Percentiles rank a stretch among this genome's conserved stretches.
Evolutionary conservation across 2,888 invertebrate genomes (phyloP).

Genomic region (Drosophila nr. perissopoda): DNA sequence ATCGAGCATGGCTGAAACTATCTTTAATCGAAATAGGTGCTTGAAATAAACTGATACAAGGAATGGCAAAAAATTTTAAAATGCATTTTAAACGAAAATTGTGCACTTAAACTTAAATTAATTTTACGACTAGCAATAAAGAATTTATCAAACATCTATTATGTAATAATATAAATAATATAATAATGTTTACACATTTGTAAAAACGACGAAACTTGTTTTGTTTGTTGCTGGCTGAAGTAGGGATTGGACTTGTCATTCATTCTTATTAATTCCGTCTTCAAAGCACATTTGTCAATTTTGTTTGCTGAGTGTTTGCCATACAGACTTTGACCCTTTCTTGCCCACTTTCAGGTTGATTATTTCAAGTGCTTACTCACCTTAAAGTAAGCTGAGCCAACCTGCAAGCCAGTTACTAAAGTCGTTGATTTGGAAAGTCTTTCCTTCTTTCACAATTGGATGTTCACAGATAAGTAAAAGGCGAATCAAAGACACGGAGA

Average conservation of each 20-base stretch:
- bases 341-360: neutral
- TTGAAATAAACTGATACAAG: neutral
- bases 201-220: neutral
- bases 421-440: neutral
- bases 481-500: neutral
- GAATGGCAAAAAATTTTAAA: neutral
- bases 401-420: neutral
- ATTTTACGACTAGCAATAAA: neutral
- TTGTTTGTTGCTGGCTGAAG: neutral
- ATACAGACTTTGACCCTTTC: neutral
- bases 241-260: neutral
- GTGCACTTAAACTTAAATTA: neutral
- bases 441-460: neutral
- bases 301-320: neutral
- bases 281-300: neutral
- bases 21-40: neutral
- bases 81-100: neutral
- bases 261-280: neutral
- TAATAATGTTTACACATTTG: neutral
- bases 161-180: neutral
- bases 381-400: neutral
- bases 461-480: neutral
- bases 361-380: neutral
- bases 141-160: neutral
- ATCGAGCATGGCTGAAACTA: constrained; percentile 1